Evolutionary conservation across 2,113 vertebrate genomes (phyloP).

Genomic region (Trematomus loennbergii): DNA sequence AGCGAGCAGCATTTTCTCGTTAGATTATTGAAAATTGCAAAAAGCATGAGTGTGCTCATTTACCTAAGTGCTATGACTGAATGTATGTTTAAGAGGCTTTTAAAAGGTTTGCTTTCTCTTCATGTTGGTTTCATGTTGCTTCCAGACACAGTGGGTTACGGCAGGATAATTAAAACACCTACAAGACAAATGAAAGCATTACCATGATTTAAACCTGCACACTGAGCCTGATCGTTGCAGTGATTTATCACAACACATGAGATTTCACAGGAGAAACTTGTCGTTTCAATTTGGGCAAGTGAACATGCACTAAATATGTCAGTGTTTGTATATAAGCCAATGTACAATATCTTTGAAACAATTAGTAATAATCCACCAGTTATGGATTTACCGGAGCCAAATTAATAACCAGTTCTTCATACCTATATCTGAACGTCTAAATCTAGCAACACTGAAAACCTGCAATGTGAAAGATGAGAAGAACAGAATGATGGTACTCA

Average conservation of each 20-base stretch:
- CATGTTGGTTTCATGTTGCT: constrained; percentile 41
- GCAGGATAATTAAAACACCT: constrained; percentile 65
- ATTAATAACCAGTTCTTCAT: background rate
- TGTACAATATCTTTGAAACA: background rate
- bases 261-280: constrained; percentile 6
- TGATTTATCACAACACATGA: constrained; percentile 28
- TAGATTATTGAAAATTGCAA: constrained; percentile 78
- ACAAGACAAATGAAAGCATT: constrained; percentile 53
- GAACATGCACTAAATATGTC: background rate
- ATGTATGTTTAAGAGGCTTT: constrained; percentile 68
- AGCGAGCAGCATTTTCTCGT: constrained; percentile 78
- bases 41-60: constrained; percentile 73
- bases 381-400: background rate
- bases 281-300: background rate
- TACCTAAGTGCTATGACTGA: constrained; percentile 75
- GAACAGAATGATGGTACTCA: background rate
- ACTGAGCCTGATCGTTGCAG: constrained; percentile 1
- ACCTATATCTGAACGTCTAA: background rate
- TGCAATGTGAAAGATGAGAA: background rate
- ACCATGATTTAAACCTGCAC: constrained; percentile 44
- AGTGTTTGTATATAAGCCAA: background rate
- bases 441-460: background rate
- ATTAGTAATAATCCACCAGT: background rate
- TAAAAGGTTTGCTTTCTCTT: constrained; percentile 48
- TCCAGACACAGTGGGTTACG: constrained; percentile 60